Conservation (phyloP, 2,888 invertebrate species). For the Yponomeuta evonymella region DNA sequence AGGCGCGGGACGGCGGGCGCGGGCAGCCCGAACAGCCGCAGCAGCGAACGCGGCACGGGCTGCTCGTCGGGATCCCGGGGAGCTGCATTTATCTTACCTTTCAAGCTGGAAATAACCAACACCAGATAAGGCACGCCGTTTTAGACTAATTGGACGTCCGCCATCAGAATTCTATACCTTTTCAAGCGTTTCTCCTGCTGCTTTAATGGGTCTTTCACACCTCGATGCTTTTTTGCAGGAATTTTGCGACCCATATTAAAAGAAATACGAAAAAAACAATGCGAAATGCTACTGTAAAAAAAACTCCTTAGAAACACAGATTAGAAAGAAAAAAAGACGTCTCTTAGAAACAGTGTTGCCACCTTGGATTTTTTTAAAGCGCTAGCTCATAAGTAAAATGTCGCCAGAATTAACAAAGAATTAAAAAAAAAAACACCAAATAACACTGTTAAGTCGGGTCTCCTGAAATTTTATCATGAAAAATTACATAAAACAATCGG, state of each 20-base stretch:
- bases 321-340: too few relatives aligned
- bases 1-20: slow-evolving; percentile 26
- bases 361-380: too few relatives aligned
- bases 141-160: not conserved
- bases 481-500: too few relatives aligned
- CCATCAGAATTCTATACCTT: slow-evolving; percentile 61
- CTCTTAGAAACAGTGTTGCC: too few relatives aligned
- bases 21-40: slow-evolving; percentile 69
- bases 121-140: not conserved
- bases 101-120: slow-evolving; percentile 71
- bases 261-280: too few relatives aligned
- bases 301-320: too few relatives aligned
- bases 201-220: slow-evolving; percentile 84
- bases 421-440: too few relatives aligned
- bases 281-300: too few relatives aligned
- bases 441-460: too few relatives aligned
- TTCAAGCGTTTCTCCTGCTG: slow-evolving; percentile 79
- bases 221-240: slow-evolving; percentile 86
- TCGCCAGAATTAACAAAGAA: too few relatives aligned
- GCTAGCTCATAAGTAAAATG: too few relatives aligned
- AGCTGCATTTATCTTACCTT: slow-evolving; percentile 84
- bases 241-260: slow-evolving; percentile 84
- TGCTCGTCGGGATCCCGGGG: slow-evolving; percentile 83
- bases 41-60: slow-evolving; percentile 83
- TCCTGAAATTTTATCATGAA: too few relatives aligned